Base-by-base conservation (phyloP, 2,113 vertebrate species). In the Leptobrachium leishanense region DNA sequence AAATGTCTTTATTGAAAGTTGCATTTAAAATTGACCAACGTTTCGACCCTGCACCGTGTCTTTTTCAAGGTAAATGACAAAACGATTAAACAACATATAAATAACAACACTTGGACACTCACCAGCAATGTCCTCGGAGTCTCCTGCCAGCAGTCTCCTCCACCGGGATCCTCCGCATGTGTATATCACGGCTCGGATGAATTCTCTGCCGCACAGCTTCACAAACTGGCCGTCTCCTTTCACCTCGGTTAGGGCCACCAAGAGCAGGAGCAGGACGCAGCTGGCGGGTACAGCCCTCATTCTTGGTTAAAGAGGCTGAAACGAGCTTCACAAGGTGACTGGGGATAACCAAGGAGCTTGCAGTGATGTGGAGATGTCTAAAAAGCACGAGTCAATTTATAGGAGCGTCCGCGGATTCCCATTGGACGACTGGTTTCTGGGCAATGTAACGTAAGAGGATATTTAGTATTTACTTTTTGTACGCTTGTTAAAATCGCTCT, bases 161-260 rank as follows among this genome's bases (percentile, higher is more conserved):
- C 96, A 96, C 59, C 94, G 86, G 0, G 96, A 95, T 15, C 94
- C 92, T 0, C 94, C 95, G 0, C 96, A 97, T n/a, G 92, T 95
- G 87, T 91, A 96, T 50, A 96, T 84, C 0, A 96, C 82, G 0
- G 95, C 94, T 12, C 94, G 63, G 57, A 95, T 46, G 1, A 96
- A 92, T 8, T 96, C 92, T 0, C 89, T 88, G 0, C 95, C 95
- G 0, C 95, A 97, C 81, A 97, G 90, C 88, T 81, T 91, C 76
- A 97, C 46, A 0, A 82, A 79, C 31, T 75, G 86, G 0, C 82
- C 88, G 43, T 93, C 87, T 0, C 89, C 86, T 6, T 7, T 46
- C 0, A 79, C 86, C 9, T 80, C 79, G 0, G 12, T 67, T 0
- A 82, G 71, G 0, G 41, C 70, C 0, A 86, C 65, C 31, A 90